These are phyloP conservation scores for Dynastes grantii DNA, from an alignment of 2,888 invertebrate genomes.

Conservation along the genomic window DNA sequence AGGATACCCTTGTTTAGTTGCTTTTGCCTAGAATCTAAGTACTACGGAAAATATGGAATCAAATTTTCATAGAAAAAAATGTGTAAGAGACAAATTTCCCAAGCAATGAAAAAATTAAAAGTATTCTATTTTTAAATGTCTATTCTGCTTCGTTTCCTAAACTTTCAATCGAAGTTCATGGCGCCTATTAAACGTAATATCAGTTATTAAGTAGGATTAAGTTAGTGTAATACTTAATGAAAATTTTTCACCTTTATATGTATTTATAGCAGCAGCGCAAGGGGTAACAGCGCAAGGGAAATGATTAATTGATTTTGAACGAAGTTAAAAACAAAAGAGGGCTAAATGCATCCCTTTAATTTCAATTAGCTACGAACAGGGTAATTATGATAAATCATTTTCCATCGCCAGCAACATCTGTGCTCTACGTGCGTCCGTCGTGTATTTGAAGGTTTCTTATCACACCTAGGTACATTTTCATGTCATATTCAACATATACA, in stretches of 20 bases:
- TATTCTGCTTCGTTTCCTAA: too few species aligned
- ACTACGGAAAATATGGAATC: too few species aligned
- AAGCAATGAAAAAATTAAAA: too few species aligned
- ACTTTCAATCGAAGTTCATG: too few species aligned
- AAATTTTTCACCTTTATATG: slow-evolving; percentile 2
- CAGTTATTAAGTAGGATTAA: not conserved
- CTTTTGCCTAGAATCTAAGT: too few species aligned
- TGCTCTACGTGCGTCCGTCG: not conserved
- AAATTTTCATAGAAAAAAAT: too few species aligned
- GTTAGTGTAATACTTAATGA: not conserved
- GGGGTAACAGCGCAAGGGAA: not conserved
- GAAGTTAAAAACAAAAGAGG: slow-evolving; percentile 43
- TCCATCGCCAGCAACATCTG: slow-evolving; percentile 25
- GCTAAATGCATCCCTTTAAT: slow-evolving; percentile 36
- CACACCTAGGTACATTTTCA: not conserved
- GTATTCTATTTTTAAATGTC: too few species aligned
- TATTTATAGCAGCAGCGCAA: not conserved
- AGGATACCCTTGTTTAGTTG: too few species aligned
- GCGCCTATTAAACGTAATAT: too few species aligned
- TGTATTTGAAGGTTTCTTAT: slow-evolving; percentile 23
- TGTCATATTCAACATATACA: slow-evolving; percentile 5
- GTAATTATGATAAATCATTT: slow-evolving; percentile 47
- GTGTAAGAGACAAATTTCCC: too few species aligned
- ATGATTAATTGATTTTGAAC: slow-evolving; percentile 35
- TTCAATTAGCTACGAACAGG: slow-evolving; percentile 42